Conservation (phyloP, 2,888 invertebrate species). For the Orthonychiurus folsomi region DNA sequence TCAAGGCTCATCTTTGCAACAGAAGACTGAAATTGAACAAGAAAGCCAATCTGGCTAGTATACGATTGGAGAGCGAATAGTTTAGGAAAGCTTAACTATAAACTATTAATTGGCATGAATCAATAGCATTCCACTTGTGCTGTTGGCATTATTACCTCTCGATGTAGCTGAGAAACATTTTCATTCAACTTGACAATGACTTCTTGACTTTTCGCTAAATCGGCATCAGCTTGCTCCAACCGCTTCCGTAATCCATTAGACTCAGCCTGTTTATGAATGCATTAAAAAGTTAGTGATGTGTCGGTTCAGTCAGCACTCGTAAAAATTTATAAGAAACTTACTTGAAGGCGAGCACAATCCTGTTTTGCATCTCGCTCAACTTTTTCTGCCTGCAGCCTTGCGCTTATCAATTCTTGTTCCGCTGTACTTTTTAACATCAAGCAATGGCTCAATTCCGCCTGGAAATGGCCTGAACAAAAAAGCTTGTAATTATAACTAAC, state of each 20-base stretch:
- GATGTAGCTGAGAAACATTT: slow-evolving; percentile 67
- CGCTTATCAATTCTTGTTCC: slow-evolving; percentile 66
- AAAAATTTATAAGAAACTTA: slow-evolving; percentile 6
- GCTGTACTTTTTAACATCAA: slow-evolving; percentile 68
- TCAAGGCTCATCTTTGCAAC: slow-evolving; percentile 43
- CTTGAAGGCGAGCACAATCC: slow-evolving; percentile 61
- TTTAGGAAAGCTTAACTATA: not conserved
- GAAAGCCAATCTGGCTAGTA: too few species aligned
- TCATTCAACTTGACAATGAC: slow-evolving; percentile 70
- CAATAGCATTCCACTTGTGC: too few species aligned
- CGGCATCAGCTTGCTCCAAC: slow-evolving; percentile 69
- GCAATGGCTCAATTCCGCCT: slow-evolving; percentile 66
- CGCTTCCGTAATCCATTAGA: slow-evolving; percentile 62
- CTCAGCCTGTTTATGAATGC: slow-evolving; percentile 50
- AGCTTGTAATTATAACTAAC: slow-evolving; percentile 5
- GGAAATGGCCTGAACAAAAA: slow-evolving; percentile 54
- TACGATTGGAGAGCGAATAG: not conserved
- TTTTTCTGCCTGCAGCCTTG: slow-evolving; percentile 56
- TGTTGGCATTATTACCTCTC: slow-evolving; percentile 66
- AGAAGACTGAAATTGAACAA: slow-evolving; percentile 37
- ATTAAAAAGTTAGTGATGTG: too few species aligned
- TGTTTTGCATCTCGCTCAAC: slow-evolving; percentile 67
- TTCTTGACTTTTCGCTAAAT: slow-evolving; percentile 66
- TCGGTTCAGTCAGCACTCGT: too few species aligned
- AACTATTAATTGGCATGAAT: too few species aligned